phyloP scores from a whole-genome alignment of 2,888 invertebrate species.

The Ormia ochracea region DNA sequence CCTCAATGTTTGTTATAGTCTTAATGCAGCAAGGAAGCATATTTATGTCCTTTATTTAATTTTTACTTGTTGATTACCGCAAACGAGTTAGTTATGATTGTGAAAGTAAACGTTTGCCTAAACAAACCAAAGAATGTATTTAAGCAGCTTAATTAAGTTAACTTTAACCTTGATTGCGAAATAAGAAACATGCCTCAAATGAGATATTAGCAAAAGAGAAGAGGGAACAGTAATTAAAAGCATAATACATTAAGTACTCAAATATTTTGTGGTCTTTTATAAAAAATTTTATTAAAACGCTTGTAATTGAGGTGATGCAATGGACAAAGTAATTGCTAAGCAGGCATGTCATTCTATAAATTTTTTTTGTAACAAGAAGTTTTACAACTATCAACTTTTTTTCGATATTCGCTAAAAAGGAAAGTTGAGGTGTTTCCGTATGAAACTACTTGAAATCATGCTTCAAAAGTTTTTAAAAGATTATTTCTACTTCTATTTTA shows the following conservation, averaged over 20 bases:
- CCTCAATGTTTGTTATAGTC: conserved; percentile 1
- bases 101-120: not conserved
- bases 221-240: not conserved
- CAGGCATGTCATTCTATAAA: no score
- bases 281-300: not conserved
- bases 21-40: not conserved
- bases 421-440: no score
- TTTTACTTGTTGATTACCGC: conserved; percentile 52
- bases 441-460: no score
- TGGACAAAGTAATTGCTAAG: no score
- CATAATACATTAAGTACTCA: not conserved
- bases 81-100: conserved; percentile 19
- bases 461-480: no score
- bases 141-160: conserved; percentile 3
- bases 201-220: not conserved
- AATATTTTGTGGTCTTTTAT: not conserved
- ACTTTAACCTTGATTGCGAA: not conserved
- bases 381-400: no score
- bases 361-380: no score
- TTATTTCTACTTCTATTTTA: no score
- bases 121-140: not conserved
- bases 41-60: conserved; percentile 32
- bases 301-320: not conserved
- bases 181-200: not conserved
- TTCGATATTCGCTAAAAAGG: no score